Percentiles rank a stretch among this genome's conserved stretches.
Conservation (phyloP, 2,888 invertebrate genomes). For the Balanococcus diminutus region DNA sequence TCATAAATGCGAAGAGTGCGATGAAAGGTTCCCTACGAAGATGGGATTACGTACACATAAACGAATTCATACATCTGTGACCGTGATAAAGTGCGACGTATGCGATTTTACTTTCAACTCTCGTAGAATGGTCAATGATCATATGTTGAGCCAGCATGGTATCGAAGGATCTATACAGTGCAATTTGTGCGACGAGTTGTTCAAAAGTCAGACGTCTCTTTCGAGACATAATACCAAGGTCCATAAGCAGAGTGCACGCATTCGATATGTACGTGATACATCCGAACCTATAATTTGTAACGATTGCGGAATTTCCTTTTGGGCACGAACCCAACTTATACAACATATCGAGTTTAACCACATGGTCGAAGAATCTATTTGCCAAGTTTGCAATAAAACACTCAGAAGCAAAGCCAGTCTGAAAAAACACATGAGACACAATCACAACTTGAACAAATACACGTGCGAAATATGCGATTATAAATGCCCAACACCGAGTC, state of each 20-base stretch:
- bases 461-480: not conserved
- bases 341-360: not conserved
- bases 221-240: no score
- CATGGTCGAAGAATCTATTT: not conserved
- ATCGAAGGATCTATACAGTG: not conserved
- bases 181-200: not conserved
- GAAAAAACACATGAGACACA: not conserved
- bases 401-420: not conserved
- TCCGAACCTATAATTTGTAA: not conserved
- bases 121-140: not conserved
- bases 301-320: not conserved
- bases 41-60: not conserved
- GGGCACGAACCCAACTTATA: not conserved
- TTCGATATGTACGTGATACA: not conserved
- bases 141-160: not conserved
- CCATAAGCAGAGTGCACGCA: no score
- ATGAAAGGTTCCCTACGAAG: not conserved
- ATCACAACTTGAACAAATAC: not conserved
- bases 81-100: not conserved
- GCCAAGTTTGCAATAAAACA: not conserved
- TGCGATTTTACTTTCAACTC: not conserved
- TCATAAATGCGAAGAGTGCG: not conserved
- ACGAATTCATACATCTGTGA: not conserved
- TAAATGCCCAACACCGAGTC: no score
- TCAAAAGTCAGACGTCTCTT: not conserved